Evolutionary conservation across 1,140 invertebrate species (phyloP), one percentile per base, ranked within the genome.

Genomic region (Lepidurus couesii): DNA sequence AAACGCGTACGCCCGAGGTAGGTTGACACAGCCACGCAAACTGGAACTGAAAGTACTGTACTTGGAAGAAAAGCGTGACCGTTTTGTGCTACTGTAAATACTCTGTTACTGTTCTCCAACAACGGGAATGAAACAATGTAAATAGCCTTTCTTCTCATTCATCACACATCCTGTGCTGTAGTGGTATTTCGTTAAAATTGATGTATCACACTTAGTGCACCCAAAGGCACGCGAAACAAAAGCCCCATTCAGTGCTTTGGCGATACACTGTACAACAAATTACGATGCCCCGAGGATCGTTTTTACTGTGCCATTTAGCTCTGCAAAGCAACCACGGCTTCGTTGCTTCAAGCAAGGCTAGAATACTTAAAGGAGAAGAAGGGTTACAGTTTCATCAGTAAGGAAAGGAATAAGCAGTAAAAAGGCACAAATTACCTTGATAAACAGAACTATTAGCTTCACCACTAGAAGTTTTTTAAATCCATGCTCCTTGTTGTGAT

Each of bases 61-160:
- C 34, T 34, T 6, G 13, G 16, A 65, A 21, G 53, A 65, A 65
- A 65, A 65, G 21, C 21, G 53, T 65, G 53, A 65, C 53, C 53
- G 53, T 65, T 65, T 16, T 65, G 53, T 65, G 53, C 53, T 65
- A 65, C 53, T 65, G 53, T 65, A 65, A 65, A 65, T 65, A 65
- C 53, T 65, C 53, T 21, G 53, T 65, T 65, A 65, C 13, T 65
- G 53, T 65, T 65, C 21, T 65, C 21, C 53, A 65, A 65, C 53
- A 65, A 65, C 53, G 53, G 53, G 53, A 65, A 21, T 21, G 53
- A 65, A 65, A 65, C 53, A 21, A 65, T 65, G 53, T 65, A 65
- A 21, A 65, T 65, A 65, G 34, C 21, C 53, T 65, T 65, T 13
- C 53, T 65, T 65, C 53, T 65, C 53, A 65, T 65, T 65, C 53